Percentiles rank a stretch among this genome's conserved stretches.
These are phyloP conservation scores for Urocolius indicus DNA, from an alignment of 2,113 vertebrate species.

Conservation along the genomic window DNA sequence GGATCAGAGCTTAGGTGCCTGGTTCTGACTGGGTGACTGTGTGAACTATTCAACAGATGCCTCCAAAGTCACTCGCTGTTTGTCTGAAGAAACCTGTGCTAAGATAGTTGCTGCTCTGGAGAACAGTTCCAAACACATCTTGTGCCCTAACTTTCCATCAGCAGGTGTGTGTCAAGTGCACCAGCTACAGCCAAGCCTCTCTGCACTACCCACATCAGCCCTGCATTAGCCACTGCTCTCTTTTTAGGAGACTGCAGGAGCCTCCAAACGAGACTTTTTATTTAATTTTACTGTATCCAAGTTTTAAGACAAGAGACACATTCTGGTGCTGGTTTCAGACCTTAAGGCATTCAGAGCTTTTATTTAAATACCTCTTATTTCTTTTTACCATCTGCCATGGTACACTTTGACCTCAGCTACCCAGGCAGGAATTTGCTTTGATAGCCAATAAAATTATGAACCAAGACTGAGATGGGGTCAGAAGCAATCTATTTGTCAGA, in stretches of 20 bases:
- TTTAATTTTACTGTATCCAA: background rate
- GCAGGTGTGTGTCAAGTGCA: background rate
- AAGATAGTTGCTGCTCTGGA: background rate
- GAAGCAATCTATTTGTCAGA: background rate
- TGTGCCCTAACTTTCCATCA: background rate
- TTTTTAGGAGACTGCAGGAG: background rate
- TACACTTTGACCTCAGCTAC: background rate
- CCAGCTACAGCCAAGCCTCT: background rate
- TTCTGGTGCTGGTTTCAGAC: background rate
- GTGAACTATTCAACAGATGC: background rate
- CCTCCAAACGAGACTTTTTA: background rate
- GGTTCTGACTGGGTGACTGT: background rate
- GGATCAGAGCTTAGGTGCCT: background rate
- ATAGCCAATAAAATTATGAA: conserved; percentile 18
- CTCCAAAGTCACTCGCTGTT: background rate
- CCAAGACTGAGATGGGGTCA: background rate
- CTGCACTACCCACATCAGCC: background rate
- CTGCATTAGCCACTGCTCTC: background rate
- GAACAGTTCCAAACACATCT: background rate
- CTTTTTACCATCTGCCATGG: background rate
- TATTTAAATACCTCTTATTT: background rate
- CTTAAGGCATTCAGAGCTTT: background rate
- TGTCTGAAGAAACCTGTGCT: background rate
- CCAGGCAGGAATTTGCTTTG: background rate
- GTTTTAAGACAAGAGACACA: background rate